These are phyloP conservation scores for Neosilurus hyrtlii DNA, from an alignment of 2,797 vertebrate genomes.

Conservation along the genomic window DNA sequence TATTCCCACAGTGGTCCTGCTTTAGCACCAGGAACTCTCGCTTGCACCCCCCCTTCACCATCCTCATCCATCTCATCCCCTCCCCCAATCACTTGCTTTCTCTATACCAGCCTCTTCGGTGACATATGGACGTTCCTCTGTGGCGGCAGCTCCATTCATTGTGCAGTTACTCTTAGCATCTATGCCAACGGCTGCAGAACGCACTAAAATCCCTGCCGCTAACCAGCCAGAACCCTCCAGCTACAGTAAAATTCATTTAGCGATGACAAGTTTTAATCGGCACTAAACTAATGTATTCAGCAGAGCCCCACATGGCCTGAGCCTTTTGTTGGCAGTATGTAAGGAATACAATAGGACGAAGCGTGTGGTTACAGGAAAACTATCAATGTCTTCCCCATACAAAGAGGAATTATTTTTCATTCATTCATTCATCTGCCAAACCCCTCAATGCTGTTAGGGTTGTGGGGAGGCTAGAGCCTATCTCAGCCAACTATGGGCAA, in stretches of 20 bases:
- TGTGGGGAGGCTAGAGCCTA: no score
- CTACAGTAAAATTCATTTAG: conserved; percentile 38
- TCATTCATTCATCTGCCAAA: no score
- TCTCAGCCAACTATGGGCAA: no score
- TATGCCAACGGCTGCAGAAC: conserved; percentile 55
- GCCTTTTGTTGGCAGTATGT: conserved; percentile 15
- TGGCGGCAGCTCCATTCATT: conserved; percentile 59
- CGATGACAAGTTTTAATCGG: conserved; percentile 45
- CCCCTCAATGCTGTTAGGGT: no score
- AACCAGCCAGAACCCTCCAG: conserved; percentile 42
- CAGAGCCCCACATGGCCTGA: not conserved
- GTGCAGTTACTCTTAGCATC: conserved; percentile 52
- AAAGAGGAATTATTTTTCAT: not conserved
- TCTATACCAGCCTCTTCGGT: conserved; percentile 49
- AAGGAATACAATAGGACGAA: not conserved
- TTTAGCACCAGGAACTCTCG: conserved; percentile 51
- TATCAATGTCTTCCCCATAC: not conserved
- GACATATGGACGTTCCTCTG: conserved; percentile 63
- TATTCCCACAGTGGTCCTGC: conserved; percentile 52
- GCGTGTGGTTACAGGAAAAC: not conserved
- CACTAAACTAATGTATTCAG: conserved; percentile 29
- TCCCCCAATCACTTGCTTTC: conserved; percentile 53
- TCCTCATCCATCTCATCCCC: conserved; percentile 38
- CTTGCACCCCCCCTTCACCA: conserved; percentile 28
- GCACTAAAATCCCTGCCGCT: conserved; percentile 44